Conservation (phyloP, 2,888 invertebrate genomes). For the Leptinotarsa haldemani region DNA sequence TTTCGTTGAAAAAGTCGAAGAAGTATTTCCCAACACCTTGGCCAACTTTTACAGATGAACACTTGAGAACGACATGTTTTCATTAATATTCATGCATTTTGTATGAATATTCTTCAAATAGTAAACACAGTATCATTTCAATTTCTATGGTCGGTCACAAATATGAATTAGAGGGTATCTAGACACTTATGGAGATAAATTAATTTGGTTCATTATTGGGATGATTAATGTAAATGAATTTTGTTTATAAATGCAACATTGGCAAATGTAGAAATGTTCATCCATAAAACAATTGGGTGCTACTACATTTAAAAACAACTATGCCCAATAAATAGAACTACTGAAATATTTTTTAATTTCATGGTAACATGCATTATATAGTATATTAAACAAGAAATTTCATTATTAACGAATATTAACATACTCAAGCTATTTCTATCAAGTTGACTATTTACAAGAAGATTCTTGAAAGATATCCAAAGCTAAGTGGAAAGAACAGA, state of each 20-base stretch:
- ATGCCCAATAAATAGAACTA: neutral
- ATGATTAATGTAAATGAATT: neutral
- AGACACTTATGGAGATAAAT: neutral
- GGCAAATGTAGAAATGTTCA: conserved; percentile 20
- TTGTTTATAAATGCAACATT: conserved; percentile 16
- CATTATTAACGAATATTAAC: conserved; percentile 4
- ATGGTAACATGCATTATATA: conserved; percentile 21
- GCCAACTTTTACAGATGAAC: conserved; percentile 14
- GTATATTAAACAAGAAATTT: conserved; percentile 10
- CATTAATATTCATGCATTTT: too few species aligned
- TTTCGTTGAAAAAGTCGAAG: neutral
- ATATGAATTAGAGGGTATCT: too few species aligned
- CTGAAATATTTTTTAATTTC: neutral
- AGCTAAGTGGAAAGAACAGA: conserved; percentile 31
- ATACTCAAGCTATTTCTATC: conserved; percentile 14
- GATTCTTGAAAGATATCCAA: conserved; percentile 16
- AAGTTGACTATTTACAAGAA: conserved; percentile 13
- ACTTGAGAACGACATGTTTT: neutral
- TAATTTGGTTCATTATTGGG: neutral
- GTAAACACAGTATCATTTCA: conserved; percentile 2
- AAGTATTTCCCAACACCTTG: conserved; percentile 7
- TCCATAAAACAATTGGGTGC: conserved; percentile 13
- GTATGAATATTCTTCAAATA: too few species aligned
- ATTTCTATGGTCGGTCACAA: too few species aligned
- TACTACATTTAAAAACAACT: neutral